Percentiles rank a stretch among this genome's conserved stretches.
Evolutionary conservation across 2,888 invertebrate species (phyloP).

Genomic region (Tetheella fluctuosa): DNA sequence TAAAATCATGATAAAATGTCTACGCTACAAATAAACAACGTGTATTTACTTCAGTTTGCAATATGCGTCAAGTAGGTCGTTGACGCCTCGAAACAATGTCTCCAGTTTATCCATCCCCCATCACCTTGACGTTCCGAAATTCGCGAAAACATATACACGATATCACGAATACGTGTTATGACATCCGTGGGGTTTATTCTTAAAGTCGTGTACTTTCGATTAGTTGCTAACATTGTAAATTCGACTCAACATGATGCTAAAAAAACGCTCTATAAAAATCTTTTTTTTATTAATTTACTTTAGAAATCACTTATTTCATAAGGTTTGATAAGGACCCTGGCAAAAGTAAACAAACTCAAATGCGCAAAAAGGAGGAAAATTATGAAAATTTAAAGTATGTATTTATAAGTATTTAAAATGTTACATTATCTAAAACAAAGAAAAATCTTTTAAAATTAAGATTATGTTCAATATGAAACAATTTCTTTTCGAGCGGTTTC

Average conservation of each 20-base stretch:
- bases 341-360: too few species aligned
- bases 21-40: not conserved
- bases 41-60: not conserved
- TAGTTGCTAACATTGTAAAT: slow-evolving; percentile 6
- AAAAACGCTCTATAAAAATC: too few species aligned
- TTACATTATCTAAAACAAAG: too few species aligned
- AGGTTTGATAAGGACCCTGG: too few species aligned
- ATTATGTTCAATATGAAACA: not conserved
- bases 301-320: too few species aligned
- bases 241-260: too few species aligned
- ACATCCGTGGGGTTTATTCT: slow-evolving; percentile 55
- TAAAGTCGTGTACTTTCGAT: slow-evolving; percentile 35
- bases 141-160: slow-evolving; percentile 63
- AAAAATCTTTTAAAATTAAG: too few species aligned
- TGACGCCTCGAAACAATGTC: slow-evolving; percentile 63
- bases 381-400: too few species aligned
- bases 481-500: slow-evolving; percentile 39
- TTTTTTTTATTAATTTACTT: too few species aligned
- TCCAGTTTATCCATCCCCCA: slow-evolving; percentile 58
- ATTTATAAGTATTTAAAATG: too few species aligned
- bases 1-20: too few species aligned
- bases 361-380: too few species aligned
- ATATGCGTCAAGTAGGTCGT: slow-evolving; percentile 24
- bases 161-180: slow-evolving; percentile 69
- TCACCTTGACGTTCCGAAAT: slow-evolving; percentile 66